phyloP scores from a whole-genome alignment of 2,113 vertebrate genomes.

The Columbina picui region DNA sequence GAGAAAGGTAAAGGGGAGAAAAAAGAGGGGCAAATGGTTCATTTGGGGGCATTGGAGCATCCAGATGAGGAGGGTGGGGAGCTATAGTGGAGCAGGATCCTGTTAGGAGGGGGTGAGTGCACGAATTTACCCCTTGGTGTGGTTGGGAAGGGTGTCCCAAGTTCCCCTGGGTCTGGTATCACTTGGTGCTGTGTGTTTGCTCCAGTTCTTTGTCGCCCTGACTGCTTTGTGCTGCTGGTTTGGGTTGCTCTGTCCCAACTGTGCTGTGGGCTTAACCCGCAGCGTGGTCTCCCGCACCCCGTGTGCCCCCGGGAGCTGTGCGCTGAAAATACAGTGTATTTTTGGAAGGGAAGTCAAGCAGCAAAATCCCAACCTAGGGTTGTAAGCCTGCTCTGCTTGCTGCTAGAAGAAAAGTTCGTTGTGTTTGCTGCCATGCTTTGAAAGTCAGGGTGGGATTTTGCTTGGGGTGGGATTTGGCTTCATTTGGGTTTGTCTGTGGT shows the following conservation, averaged over 20 bases:
- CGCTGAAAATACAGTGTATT: accelerated
- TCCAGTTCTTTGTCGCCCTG: not conserved
- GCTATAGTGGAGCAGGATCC: accelerated
- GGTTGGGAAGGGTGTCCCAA: not conserved
- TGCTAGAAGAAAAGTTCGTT: not conserved
- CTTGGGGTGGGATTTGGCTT: not conserved
- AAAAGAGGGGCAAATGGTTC: not conserved
- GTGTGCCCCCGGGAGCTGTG: not conserved
- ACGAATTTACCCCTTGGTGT: accelerated
- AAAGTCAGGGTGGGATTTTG: not conserved
- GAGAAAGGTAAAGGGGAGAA: not conserved
- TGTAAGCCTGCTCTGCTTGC: not conserved
- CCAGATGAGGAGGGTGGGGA: not conserved
- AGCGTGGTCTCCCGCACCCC: not conserved
- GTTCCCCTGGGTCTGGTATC: accelerated
- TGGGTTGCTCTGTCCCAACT: not conserved
- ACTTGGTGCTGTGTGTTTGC: accelerated
- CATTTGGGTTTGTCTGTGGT: not conserved
- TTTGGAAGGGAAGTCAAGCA: not conserved
- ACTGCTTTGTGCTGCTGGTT: too few relatives aligned
- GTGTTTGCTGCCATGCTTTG: accelerated
- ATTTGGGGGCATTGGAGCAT: not conserved
- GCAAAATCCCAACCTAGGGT: not conserved
- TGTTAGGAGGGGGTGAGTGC: not conserved
- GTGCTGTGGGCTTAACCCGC: not conserved